Evolutionary conservation across 2,113 vertebrate species (phyloP).

Genomic region (Gadus chalcogrammus): DNA sequence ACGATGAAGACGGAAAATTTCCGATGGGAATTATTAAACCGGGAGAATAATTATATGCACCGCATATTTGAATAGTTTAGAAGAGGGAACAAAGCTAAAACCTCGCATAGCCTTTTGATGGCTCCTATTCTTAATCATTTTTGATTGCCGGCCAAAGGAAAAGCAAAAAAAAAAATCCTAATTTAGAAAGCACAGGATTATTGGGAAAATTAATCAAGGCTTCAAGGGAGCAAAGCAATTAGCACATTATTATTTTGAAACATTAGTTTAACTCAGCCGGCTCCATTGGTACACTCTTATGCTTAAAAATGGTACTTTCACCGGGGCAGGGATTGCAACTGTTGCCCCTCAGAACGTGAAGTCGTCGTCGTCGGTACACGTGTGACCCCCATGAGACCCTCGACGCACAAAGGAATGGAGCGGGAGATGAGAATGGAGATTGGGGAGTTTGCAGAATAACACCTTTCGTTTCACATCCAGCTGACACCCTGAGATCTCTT

Average conservation of each 20-base stretch:
- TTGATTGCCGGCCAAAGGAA: slow-evolving; percentile 23
- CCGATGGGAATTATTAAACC: slow-evolving; percentile 36
- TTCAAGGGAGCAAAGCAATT: slow-evolving; percentile 21
- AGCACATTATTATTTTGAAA: slow-evolving; percentile 24
- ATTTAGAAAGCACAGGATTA: not conserved
- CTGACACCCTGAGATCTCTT: slow-evolving; percentile 41
- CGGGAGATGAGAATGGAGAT: slow-evolving; percentile 62
- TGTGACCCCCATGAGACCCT: slow-evolving; percentile 35
- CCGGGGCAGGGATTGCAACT: not conserved
- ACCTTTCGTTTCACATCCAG: slow-evolving; percentile 57
- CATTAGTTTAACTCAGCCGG: not conserved
- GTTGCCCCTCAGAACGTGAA: slow-evolving; percentile 23
- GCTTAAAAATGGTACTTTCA: not conserved
- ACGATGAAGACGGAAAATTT: slow-evolving; percentile 47
- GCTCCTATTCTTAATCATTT: slow-evolving; percentile 37
- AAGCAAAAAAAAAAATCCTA: slow-evolving; percentile 20
- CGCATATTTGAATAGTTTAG: slow-evolving; percentile 41
- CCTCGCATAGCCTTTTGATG: slow-evolving; percentile 17
- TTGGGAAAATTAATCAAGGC: not conserved
- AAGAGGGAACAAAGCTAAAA: slow-evolving; percentile 36
- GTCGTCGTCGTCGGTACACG: slow-evolving; percentile 31
- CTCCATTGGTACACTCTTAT: no score
- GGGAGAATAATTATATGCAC: slow-evolving; percentile 19
- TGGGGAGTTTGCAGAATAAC: slow-evolving; percentile 63
- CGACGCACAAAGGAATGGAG: slow-evolving; percentile 37